A percentile compares a stretch with the other conserved stretches of the same genome.
These are phyloP conservation scores for Cossypha dichroa DNA, from an alignment of 2,797 vertebrate species.

Conservation along the genomic window DNA sequence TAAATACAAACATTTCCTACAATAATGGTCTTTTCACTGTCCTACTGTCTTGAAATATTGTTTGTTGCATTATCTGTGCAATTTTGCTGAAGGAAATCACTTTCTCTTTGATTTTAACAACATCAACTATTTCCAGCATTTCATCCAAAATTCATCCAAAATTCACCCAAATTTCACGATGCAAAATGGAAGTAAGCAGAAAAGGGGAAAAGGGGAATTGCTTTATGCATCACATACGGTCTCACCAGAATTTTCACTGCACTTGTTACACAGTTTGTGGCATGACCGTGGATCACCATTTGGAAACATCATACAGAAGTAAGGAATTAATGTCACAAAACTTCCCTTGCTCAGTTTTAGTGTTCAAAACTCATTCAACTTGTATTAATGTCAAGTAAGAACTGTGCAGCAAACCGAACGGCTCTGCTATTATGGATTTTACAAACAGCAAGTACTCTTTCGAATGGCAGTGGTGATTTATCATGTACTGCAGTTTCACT, in stretches of 20 bases:
- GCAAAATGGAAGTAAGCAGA: neutral
- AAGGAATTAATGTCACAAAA: neutral
- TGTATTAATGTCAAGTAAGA: neutral
- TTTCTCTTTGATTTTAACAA: neutral
- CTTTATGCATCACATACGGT: neutral
- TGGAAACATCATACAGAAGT: neutral
- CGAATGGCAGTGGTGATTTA: accelerated
- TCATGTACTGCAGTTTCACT: accelerated
- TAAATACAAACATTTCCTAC: neutral
- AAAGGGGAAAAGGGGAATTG: neutral
- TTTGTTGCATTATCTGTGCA: neutral
- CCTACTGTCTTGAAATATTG: neutral
- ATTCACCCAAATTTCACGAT: neutral
- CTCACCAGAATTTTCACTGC: neutral
- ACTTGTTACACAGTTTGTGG: accelerated
- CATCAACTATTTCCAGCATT: neutral
- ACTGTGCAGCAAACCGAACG: accelerated
- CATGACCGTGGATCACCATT: accelerated
- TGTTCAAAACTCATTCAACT: neutral
- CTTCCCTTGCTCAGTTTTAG: neutral
- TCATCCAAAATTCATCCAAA: neutral
- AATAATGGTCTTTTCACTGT: neutral
- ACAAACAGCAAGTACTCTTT: neutral
- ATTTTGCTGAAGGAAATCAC: neutral
- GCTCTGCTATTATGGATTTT: accelerated